Conservation (phyloP, 2,888 invertebrate genomes). For the Lasioglossum oenotherae region DNA sequence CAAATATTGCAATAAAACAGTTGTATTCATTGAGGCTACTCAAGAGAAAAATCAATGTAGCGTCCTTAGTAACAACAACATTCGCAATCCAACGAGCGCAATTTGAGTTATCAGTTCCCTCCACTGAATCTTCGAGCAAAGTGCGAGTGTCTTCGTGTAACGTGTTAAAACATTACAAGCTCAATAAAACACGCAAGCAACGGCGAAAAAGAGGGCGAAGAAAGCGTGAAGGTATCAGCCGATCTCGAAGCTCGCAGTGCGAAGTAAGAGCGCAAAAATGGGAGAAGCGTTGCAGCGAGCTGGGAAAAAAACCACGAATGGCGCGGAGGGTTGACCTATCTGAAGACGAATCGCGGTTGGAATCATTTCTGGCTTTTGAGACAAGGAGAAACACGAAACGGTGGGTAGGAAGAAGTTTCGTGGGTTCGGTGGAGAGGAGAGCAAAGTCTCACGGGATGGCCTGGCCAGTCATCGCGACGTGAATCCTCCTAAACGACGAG, state of each 20-base stretch:
- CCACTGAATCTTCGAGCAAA: not conserved
- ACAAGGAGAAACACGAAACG: slow-evolving; percentile 47
- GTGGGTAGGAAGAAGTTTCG: slow-evolving; percentile 44
- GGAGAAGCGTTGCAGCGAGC: slow-evolving; percentile 6
- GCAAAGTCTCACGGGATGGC: slow-evolving; percentile 24
- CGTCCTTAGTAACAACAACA: too few relatives aligned
- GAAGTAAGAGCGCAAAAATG: slow-evolving; percentile 18
- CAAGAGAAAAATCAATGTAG: too few relatives aligned
- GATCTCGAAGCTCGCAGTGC: slow-evolving; percentile 19
- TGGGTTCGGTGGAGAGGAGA: slow-evolving; percentile 10
- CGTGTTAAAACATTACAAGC: not conserved
- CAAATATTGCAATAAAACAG: too few relatives aligned
- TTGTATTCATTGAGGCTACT: too few relatives aligned
- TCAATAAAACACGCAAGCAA: not conserved
- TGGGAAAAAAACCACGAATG: not conserved
- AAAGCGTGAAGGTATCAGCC: slow-evolving; percentile 1
- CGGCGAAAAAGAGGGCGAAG: not conserved
- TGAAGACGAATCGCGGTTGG: slow-evolving; percentile 50
- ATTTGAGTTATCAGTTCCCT: not conserved
- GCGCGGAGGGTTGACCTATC: slow-evolving; percentile 29
- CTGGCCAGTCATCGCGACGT: slow-evolving; percentile 49
- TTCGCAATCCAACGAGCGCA: not conserved
- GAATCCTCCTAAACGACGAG: slow-evolving; percentile 59
- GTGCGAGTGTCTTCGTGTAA: not conserved
- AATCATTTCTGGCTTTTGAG: slow-evolving; percentile 28